Percentiles rank a stretch among this genome's conserved stretches.
phyloP scores from a whole-genome alignment of 2,888 invertebrate species.

The Spilosoma lubricipeda region DNA sequence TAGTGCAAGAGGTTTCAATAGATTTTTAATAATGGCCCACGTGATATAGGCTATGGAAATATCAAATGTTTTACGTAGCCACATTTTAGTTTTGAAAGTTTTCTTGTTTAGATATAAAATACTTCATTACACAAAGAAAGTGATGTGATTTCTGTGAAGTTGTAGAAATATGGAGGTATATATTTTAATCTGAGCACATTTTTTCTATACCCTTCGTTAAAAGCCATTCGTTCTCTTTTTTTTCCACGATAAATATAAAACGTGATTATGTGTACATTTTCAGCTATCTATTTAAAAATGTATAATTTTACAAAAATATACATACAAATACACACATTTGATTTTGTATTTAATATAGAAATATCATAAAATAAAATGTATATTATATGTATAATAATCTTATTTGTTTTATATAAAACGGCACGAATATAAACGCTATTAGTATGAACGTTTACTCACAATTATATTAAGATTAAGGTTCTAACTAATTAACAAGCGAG shows the following conservation, averaged over 20 bases:
- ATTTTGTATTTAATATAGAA: neutral
- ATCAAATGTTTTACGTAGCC: too few species aligned
- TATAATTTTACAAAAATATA: too few species aligned
- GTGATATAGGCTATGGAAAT: too few species aligned
- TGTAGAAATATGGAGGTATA: neutral
- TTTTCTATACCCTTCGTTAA: neutral
- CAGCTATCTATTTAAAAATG: neutral
- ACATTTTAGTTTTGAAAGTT: too few species aligned
- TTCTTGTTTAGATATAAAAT: too few species aligned
- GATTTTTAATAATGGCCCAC: too few species aligned
- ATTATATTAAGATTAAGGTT: neutral
- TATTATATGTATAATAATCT: neutral
- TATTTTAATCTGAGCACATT: neutral
- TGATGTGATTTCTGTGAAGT: neutral
- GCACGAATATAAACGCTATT: neutral
- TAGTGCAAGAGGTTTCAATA: too few species aligned
- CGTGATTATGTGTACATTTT: neutral
- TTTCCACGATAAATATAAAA: conserved; percentile 13
- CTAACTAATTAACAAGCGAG: neutral
- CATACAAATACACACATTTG: too few species aligned
- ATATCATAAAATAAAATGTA: neutral
- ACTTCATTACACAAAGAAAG: neutral
- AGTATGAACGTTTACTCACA: neutral
- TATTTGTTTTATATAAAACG: neutral
- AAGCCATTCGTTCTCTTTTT: neutral